Conservation (phyloP, 2,113 vertebrate species). For the Cavia aperea region DNA sequence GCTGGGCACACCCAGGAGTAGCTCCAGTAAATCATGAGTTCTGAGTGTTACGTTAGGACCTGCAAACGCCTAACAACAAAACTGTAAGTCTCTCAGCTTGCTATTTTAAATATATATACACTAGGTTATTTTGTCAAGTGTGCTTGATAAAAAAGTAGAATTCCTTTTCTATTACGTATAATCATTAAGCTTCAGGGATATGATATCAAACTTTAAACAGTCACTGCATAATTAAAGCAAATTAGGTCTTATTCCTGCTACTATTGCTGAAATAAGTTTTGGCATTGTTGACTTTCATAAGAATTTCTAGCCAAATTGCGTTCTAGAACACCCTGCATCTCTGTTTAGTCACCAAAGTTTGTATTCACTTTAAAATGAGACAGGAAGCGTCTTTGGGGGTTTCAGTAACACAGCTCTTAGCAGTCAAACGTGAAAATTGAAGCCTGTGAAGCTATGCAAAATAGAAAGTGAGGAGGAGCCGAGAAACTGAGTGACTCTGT, state of each 20-base stretch:
- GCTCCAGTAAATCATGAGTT: constrained; percentile 61
- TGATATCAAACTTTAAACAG: constrained; percentile 3
- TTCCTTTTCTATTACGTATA: constrained; percentile 62
- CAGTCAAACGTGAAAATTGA: no score
- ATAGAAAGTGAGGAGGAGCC: neutral
- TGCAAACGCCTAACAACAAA: constrained; percentile 49
- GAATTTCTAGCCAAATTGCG: neutral
- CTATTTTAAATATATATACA: constrained; percentile 54
- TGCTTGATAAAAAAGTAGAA: constrained; percentile 63
- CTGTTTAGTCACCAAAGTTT: no score
- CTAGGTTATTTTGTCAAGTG: constrained; percentile 69
- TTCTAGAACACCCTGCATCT: no score
- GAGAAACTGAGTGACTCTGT: no score
- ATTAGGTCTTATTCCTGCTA: neutral
- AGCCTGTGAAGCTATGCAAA: neutral
- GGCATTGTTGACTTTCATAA: neutral
- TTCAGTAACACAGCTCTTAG: constrained; percentile 4
- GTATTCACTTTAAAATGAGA: no score
- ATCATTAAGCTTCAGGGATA: neutral
- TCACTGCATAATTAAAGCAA: neutral
- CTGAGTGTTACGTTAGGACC: constrained; percentile 59
- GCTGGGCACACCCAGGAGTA: constrained; percentile 52
- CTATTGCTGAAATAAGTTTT: constrained; percentile 32
- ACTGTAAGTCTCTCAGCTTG: constrained; percentile 62
- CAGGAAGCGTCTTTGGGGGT: neutral